Base-by-base conservation (phyloP, 2,888 invertebrate species). In the Lymantria monacha region DNA sequence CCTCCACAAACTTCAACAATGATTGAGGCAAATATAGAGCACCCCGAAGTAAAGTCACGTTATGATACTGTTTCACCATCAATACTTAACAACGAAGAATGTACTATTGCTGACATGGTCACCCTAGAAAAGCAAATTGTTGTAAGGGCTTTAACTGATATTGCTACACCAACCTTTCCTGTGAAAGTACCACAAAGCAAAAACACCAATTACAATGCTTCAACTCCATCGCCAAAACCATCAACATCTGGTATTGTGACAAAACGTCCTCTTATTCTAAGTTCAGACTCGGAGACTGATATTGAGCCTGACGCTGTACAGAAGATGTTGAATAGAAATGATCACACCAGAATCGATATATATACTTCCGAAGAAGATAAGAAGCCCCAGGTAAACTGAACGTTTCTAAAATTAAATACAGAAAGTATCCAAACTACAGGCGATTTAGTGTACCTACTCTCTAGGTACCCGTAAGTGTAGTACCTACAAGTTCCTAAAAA, bases 31-130 rank as follows among this genome's bases (percentile, higher is more conserved):
- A 47, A 47, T 41, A 11, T 30, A 41, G 47, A 47, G 13, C 10
- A 31, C 40, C 30, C 30, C 41, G 47, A 47, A 47, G 42, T 14
- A 12, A 42, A 12, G 42, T 42, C 15, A 42, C 42, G 15, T 42
- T 41, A 10, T 41, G 30, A 41, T 31, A 13, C 42, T 41, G 22
- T 12, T 47, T 41, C 47, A 41, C 47, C 42, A 40, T 40, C 31
- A 47, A 40, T 40, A 47, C 22, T 47, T 40, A 40, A 47, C 41
- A 40, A 40, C 31, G 47, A 47, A 47, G 41, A 47, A 40, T 45
- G 45, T 33, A 45, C 33, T 45, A 33, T 45, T 45, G 42, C 15
- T 15, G 42, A 42, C 15, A 42, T 42, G n/a, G 42, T 42, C 14
- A 42, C 42, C 42, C 42, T 15, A 42, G 15, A 42, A 42, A 42